phyloP scores from a whole-genome alignment of 2,888 invertebrate genomes.

The Acrobeloides nanus region DNA sequence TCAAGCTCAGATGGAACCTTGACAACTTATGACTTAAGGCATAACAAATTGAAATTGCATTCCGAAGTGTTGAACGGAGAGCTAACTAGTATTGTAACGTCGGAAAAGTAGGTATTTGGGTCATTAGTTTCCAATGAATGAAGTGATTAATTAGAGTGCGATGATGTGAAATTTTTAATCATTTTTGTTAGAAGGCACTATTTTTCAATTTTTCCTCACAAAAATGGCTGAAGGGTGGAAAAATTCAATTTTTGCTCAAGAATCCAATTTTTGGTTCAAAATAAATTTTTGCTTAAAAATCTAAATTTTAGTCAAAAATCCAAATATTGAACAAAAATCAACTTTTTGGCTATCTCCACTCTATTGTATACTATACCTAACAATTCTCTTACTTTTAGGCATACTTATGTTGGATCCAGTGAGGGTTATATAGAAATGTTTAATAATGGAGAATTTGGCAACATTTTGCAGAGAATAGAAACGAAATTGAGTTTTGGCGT shows the following conservation, averaged over 20 bases:
- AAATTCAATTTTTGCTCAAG: too few relatives aligned
- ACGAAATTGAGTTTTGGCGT: constrained; percentile 34
- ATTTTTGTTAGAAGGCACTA: neutral
- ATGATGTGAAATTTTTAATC: neutral
- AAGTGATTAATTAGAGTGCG: constrained; percentile 1
- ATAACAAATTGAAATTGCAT: constrained; percentile 25
- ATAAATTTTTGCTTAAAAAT: too few relatives aligned
- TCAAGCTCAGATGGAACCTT: constrained; percentile 22
- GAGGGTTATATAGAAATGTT: constrained; percentile 45
- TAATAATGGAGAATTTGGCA: constrained; percentile 38
- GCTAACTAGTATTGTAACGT: constrained; percentile 30
- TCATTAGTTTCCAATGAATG: neutral
- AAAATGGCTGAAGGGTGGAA: too few relatives aligned
- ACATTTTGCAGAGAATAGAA: constrained; percentile 35
- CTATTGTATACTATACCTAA: neutral
- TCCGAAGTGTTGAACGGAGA: constrained; percentile 44
- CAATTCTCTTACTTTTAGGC: constrained; percentile 17
- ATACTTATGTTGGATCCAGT: constrained; percentile 35
- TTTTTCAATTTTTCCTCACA: too few relatives aligned
- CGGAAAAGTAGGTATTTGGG: constrained; percentile 21
- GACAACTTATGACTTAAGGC: constrained; percentile 15
- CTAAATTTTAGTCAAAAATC: too few relatives aligned
- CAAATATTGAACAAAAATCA: too few relatives aligned
- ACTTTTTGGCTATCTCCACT: neutral
- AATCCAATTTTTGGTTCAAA: too few relatives aligned